Evolutionary conservation across 2,888 invertebrate genomes (phyloP).

Genomic region (Nasonovia ribisnigri): DNA sequence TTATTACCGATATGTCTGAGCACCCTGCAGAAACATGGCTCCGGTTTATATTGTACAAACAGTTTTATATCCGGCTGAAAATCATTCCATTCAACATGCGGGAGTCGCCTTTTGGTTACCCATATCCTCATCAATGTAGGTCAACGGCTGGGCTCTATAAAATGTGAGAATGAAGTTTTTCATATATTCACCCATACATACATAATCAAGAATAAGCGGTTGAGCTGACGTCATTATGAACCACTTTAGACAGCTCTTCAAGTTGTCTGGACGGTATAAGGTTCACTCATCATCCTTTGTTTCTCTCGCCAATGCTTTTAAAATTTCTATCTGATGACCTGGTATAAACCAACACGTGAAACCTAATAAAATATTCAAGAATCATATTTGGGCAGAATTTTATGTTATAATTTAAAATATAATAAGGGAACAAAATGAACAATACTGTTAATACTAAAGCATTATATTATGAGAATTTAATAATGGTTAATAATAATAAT

Average conservation of each 20-base stretch:
- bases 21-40: conserved; percentile 32
- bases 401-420: neutral
- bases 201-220: conserved; percentile 47
- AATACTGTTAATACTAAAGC: neutral
- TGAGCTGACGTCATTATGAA: conserved; percentile 53
- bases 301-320: conserved; percentile 16
- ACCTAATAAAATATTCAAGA: neutral
- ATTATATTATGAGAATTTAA: neutral
- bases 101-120: neutral
- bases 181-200: neutral
- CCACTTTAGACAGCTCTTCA: conserved; percentile 53
- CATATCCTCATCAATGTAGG: conserved; percentile 29
- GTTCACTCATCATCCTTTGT: conserved; percentile 43
- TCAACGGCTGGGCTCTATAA: conserved; percentile 15
- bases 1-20: conserved; percentile 53
- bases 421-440: neutral
- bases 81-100: conserved; percentile 33
- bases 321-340: conserved; percentile 44
- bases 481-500: neutral
- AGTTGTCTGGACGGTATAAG: conserved; percentile 37
- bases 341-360: neutral
- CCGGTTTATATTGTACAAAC: neutral
- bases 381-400: neutral
- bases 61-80: conserved; percentile 39
- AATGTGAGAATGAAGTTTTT: conserved; percentile 24